phyloP scores from a whole-genome alignment of 2,888 invertebrate species.

The Pomacea canaliculata region DNA sequence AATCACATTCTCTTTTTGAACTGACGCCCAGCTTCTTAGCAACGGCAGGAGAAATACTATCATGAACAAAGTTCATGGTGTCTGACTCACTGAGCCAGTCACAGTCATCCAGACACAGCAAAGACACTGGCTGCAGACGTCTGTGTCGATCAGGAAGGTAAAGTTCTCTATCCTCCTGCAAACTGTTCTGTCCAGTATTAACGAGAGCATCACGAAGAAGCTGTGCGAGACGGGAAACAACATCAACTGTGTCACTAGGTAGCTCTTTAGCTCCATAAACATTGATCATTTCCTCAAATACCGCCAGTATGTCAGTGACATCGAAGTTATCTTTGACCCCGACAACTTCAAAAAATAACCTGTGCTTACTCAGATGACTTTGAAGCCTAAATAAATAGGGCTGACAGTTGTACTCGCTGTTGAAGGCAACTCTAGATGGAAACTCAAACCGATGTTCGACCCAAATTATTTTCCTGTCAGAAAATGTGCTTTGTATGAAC shows the following conservation, averaged over 20 bases:
- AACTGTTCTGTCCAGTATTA: neutral
- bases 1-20: constrained; percentile 21
- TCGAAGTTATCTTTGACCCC: neutral
- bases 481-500: neutral
- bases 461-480: neutral
- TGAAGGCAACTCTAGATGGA: neutral
- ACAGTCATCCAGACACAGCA: neutral
- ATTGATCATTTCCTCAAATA: neutral
- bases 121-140: neutral
- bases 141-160: neutral
- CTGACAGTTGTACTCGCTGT: neutral
- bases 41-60: constrained; percentile 41
- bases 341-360: neutral
- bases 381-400: neutral
- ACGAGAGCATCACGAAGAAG: neutral
- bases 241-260: neutral
- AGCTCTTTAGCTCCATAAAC: neutral
- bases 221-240: neutral
- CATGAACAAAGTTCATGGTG: constrained; percentile 33
- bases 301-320: neutral
- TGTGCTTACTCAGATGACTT: neutral
- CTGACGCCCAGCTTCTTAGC: constrained; percentile 43
- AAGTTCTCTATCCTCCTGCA: neutral
- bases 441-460: neutral
- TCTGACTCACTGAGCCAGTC: neutral